Base-by-base conservation (phyloP, 64 coral and sea anemone species). In the Dendronephthya gigantea region DNA sequence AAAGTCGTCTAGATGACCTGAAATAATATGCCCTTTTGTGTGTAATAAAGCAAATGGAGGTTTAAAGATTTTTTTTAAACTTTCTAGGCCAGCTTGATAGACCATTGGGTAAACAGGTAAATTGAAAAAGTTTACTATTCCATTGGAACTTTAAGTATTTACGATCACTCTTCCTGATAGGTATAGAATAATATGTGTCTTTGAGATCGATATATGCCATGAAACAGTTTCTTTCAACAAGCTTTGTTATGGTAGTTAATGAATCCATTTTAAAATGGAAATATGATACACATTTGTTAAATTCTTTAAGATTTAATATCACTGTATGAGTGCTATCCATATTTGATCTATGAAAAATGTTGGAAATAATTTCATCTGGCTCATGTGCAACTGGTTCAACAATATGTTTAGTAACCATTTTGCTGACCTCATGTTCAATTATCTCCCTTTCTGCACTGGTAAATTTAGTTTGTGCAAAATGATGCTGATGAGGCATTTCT, bases 251-350 rank as follows among this genome's bases (percentile, higher is more conserved):
- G n/a, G 25, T 79, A 33, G 7, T 79, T 6, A 75, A 19, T 6
- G 72, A 79, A 19, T 79, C 72, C 72, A 79, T 79, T 79, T 79
- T 79, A 33, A 79, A 79, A 79, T 79, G 72, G 28, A 35, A 35
- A 35, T 79, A 79, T 1, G 32, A 4, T 0, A 79, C 72, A 79
- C 17, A 15, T 10, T 79, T 35, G 22, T 79, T 36, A 35, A 79
- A 75, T 16, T 31, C 30, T 29, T 75, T 34, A 5, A 75, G n/a
- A 27, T 75, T 75, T 27, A 75, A 29, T 6, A 75, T 75, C 9
- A 75, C 1, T 34, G 27, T 75, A 16, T 75, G 30, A 75, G 1
- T 75, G 2, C 69, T 30, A 75, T 75, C 69, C 15, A 33, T 75
- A 6, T 75, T 75, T 32, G 69, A 30, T 1, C 29, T 4, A 7